These are phyloP conservation scores for Fulmarus glacialis DNA, from an alignment of 2,113 vertebrate genomes.

Conservation along the genomic window DNA sequence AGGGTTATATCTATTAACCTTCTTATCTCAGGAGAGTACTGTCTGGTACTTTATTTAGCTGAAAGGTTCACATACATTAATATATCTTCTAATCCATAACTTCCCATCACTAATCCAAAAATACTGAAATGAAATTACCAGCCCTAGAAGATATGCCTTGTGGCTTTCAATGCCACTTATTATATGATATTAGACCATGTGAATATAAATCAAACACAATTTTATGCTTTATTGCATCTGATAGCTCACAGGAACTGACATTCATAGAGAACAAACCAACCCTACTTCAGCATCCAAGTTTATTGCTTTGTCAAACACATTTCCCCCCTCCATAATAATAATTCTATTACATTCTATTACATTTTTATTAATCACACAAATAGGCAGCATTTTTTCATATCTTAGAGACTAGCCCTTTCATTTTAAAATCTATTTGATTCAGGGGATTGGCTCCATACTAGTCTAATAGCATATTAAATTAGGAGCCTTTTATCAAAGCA, in stretches of 20 bases:
- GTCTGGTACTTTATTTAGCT: constrained; percentile 8
- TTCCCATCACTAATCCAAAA: constrained; percentile 13
- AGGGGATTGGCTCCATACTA: background rate
- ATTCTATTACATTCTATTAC: background rate
- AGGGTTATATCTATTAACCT: background rate
- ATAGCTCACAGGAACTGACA: constrained; percentile 12
- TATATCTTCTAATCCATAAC: constrained; percentile 28
- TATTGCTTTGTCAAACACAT: background rate
- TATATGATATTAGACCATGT: background rate
- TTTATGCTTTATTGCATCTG: constrained; percentile 36
- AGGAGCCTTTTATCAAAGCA: background rate
- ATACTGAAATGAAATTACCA: constrained; percentile 7
- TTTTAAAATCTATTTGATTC: constrained; percentile 30
- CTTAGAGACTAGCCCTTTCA: background rate
- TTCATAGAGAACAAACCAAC: background rate
- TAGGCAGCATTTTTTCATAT: background rate
- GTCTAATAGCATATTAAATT: background rate
- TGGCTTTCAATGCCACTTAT: background rate
- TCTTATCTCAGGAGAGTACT: background rate
- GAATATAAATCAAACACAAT: constrained; percentile 13
- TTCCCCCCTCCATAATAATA: background rate
- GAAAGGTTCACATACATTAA: background rate
- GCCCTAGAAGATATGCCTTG: background rate
- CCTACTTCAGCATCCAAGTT: background rate
- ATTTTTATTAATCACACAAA: constrained; percentile 15